Conservation (phyloP, 2,797 vertebrate genomes). For the Oceanodroma leucorhoa region DNA sequence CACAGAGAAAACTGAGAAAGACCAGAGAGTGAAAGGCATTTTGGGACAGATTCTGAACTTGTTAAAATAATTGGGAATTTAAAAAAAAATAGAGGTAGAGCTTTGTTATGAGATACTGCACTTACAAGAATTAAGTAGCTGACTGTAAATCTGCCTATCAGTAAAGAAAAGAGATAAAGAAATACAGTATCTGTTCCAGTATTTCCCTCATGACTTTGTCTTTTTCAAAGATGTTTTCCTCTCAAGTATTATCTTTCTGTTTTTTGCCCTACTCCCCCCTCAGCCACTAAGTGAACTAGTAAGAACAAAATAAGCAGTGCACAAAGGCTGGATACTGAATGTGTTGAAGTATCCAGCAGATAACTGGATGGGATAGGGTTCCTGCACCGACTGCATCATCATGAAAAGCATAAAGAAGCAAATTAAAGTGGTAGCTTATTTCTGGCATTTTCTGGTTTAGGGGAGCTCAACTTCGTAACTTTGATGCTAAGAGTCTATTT, state of each 20-base stretch:
- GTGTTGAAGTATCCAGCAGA: neutral
- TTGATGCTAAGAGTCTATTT: neutral
- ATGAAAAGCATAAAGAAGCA: neutral
- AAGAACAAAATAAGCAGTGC: neutral
- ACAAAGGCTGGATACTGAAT: neutral
- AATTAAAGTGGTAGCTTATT: neutral
- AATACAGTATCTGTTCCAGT: neutral
- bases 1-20: neutral
- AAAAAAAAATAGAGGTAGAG: neutral
- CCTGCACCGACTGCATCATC: neutral
- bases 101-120: conserved; percentile 18
- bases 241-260: neutral
- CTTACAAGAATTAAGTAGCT: neutral
- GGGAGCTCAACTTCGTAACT: neutral
- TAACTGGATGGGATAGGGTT: neutral
- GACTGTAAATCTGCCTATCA: neutral
- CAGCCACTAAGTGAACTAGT: neutral
- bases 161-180: neutral
- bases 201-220: neutral
- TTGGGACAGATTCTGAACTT: neutral
- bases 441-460: neutral
- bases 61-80: neutral
- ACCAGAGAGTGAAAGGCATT: neutral
- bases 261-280: neutral
- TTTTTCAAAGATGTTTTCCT: neutral